A percentile compares a stretch with the other conserved stretches of the same genome.
Evolutionary conservation across 1,140 invertebrate genomes (phyloP).

Genomic region (Sycobia sp.): DNA sequence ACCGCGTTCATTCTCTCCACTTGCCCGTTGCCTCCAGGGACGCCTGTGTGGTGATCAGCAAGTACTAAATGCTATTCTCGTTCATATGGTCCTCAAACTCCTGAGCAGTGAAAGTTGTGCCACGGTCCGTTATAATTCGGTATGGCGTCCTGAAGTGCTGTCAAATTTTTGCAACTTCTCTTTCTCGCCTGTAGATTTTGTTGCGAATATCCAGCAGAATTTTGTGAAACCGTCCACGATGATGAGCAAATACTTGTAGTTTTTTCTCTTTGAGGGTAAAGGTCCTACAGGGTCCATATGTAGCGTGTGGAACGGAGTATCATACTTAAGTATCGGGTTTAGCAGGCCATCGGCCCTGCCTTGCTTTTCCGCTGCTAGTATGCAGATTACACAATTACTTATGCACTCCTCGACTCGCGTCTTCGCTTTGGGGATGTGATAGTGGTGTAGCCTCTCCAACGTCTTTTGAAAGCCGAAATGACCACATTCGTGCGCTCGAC

Average conservation of each 20-base stretch:
- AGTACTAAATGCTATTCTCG: slow-evolving; percentile 43
- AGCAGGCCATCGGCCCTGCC: background rate
- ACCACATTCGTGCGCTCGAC: background rate
- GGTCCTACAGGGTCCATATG: background rate
- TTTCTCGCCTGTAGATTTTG: slow-evolving; percentile 2
- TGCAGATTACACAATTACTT: slow-evolving; percentile 4
- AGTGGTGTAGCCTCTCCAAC: background rate
- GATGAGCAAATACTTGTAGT: no score
- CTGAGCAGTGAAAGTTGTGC: slow-evolving; percentile 24
- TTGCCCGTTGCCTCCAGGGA: no score
- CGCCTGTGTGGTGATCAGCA: slow-evolving; percentile 48
- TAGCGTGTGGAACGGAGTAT: background rate
- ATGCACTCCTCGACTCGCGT: no score
- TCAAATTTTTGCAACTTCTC: background rate
- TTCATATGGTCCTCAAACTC: slow-evolving; percentile 36
- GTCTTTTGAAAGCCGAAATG: slow-evolving; percentile 8
- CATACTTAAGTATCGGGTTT: background rate
- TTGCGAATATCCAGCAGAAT: no score
- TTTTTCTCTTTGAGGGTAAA: background rate
- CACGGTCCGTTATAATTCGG: no score
- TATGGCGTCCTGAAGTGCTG: background rate
- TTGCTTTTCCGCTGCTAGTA: background rate
- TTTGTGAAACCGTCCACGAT: no score
- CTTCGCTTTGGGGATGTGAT: no score
- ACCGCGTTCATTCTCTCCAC: slow-evolving; percentile 45